Base-by-base conservation (phyloP, 2,888 invertebrate genomes). In the Pilophorus perplexus region DNA sequence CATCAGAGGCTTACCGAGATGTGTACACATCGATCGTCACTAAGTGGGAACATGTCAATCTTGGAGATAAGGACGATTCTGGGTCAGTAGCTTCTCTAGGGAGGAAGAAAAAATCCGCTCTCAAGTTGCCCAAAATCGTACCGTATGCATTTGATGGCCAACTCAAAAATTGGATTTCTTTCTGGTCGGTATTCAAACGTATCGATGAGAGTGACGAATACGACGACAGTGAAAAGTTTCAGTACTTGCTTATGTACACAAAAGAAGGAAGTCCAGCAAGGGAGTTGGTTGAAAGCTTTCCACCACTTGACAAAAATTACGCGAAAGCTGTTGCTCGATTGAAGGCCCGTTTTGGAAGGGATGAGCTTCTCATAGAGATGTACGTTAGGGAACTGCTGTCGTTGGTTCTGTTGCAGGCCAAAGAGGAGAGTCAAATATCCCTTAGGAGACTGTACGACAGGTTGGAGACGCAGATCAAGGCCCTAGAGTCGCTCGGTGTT, bases 401-500 rank as follows among this genome's bases (percentile, higher is more conserved):
- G 46, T 75, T 40, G 71, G 72, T 59, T 37, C 75, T 46, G 69
- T 74, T 20, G 46, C 74, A 18, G 69, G 71, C 46, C 72, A 73
- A 37, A 69, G 27, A 37, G 8, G 25, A 23, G 1, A 12, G 10
- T n/a, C 14, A 33, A n/a, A 25, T 48, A 3, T 25, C 67, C 4
- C 28, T 69, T 27, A 22, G 46, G 14, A 37, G 12, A 12, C 27
- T 74, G 2, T 73, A 73, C 64, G 75, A 74, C 66, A 68, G 71
- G 59, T 44, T 75, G 4, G 73, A 74, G 28, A 71, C 73, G n/a
- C n/a, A n/a, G n/a, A n/a, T n/a, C n/a, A n/a, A n/a, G n/a, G n/a
- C n/a, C n/a, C n/a, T n/a, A n/a, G 72, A 72, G 18, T 72, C 72
- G 6, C 67, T 74, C n/a, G 73, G 73, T 8, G 69, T 74, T 28